These are phyloP conservation scores for Exocentrus adspersus DNA, from an alignment of 2,888 invertebrate species.

Conservation along the genomic window DNA sequence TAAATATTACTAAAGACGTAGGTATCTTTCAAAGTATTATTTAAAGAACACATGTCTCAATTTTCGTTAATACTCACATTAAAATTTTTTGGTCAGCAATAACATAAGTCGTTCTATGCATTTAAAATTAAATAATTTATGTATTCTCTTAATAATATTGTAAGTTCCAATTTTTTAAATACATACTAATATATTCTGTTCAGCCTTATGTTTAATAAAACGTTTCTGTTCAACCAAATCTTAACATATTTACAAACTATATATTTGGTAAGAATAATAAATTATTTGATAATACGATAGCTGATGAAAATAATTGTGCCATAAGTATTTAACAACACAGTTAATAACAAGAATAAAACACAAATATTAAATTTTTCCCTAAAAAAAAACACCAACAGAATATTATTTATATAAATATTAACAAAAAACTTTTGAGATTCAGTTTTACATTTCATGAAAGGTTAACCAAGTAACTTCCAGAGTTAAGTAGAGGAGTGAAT, in stretches of 20 bases:
- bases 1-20: too few species aligned
- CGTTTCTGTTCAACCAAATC: background rate
- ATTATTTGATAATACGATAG: background rate
- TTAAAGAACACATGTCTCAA: too few species aligned
- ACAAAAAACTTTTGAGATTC: constrained; percentile 14
- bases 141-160: constrained; percentile 37
- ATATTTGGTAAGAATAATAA: background rate
- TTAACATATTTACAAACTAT: background rate
- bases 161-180: constrained; percentile 35
- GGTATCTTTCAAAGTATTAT: too few species aligned
- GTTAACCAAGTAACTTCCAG: too few species aligned
- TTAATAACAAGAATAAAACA: background rate
- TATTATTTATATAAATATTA: constrained; percentile 13
- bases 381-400: constrained; percentile 12
- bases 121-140: constrained; percentile 46
- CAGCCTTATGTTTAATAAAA: constrained; percentile 51
- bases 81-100: background rate
- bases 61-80: too few species aligned
- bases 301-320: too few species aligned
- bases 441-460: background rate
- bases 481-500: constrained; percentile 12
- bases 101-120: too few species aligned
- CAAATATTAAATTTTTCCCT: background rate
- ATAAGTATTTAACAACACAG: too few species aligned
- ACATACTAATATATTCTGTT: constrained; percentile 43